Conservation (phyloP, 2,797 vertebrate species). For the Taeniopygia guttata region DNA sequence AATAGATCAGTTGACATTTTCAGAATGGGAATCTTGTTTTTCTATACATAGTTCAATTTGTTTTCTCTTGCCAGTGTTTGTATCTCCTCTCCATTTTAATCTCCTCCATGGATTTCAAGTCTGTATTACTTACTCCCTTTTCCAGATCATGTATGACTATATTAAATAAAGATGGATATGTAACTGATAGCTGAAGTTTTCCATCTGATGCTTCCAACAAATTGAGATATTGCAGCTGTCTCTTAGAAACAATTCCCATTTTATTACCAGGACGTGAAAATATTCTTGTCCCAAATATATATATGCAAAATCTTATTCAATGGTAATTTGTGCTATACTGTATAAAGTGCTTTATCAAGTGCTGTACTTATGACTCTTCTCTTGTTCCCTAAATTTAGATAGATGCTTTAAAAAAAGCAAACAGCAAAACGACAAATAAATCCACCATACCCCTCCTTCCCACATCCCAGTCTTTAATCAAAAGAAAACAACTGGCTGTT, state of each 20-base stretch:
- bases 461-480: background rate
- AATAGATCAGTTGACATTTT: background rate
- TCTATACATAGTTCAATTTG: background rate
- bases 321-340: background rate
- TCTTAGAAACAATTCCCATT: background rate
- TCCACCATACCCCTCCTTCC: background rate
- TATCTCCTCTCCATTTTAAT: background rate
- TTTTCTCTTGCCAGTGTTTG: background rate
- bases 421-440: background rate
- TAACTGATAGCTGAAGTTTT: conserved; percentile 13
- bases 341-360: background rate
- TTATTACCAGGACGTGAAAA: background rate
- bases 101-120: background rate
- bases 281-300: background rate
- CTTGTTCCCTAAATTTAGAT: background rate
- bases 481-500: background rate
- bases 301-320: background rate
- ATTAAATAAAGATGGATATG: conserved; percentile 1
- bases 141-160: background rate
- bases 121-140: background rate
- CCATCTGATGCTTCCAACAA: background rate
- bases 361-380: background rate
- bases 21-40: background rate
- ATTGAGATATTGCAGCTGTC: background rate
- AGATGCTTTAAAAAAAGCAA: background rate